phyloP scores from a whole-genome alignment of 1,140 invertebrate genomes.

The Schmidtea mediterranea region DNA sequence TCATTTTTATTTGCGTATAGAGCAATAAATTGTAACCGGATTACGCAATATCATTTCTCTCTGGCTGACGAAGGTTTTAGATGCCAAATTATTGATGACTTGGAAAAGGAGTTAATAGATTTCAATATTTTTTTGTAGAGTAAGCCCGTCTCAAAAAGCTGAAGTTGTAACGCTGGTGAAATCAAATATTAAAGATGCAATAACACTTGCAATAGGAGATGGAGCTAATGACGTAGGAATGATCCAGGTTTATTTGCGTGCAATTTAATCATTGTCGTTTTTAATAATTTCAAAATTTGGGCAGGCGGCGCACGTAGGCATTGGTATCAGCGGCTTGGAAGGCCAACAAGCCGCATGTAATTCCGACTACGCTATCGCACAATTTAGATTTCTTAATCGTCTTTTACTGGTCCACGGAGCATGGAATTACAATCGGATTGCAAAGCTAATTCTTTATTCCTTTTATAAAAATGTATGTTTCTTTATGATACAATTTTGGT shows the following conservation, averaged over 20 bases:
- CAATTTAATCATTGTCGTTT: not conserved
- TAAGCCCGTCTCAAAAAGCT: conserved; percentile 27
- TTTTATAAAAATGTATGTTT: conserved; percentile 99
- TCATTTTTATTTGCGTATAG: too few species aligned
- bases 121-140: conserved; percentile 16
- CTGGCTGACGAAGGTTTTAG: too few species aligned
- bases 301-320: conserved; percentile 77
- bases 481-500: conserved; percentile 85
- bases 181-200: conserved; percentile 6
- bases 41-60: too few species aligned
- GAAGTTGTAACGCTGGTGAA: conserved; percentile 7
- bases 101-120: conserved; percentile 19
- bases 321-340: conserved; percentile 91
- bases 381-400: conserved; percentile 44
- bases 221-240: conserved; percentile 90
- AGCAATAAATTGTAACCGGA: too few species aligned
- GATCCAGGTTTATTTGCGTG: conserved; percentile 43
- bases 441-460: conserved; percentile 88
- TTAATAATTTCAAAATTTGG: not conserved
- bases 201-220: conserved; percentile 34
- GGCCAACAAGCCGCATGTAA: conserved; percentile 84
- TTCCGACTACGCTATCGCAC: conserved; percentile 82
- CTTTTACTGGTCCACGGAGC: conserved; percentile 84
- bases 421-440: conserved; percentile 88
- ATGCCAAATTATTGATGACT: conserved; percentile 3